Base-by-base conservation (phyloP, 2,113 vertebrate genomes). In the Stigmatopora argus region DNA sequence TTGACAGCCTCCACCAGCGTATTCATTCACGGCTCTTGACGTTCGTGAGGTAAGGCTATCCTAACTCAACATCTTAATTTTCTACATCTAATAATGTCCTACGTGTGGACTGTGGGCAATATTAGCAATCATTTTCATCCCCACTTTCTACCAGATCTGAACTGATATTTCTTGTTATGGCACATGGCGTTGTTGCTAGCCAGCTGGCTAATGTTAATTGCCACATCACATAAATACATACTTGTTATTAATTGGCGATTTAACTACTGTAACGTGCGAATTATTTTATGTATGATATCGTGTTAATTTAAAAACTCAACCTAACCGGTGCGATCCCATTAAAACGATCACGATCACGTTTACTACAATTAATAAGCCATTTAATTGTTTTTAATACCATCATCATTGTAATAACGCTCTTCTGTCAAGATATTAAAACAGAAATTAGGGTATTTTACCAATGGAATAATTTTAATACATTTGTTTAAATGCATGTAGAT, bases 101-200 rank as follows among this genome's bases (percentile, higher is more conserved):
- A n/a, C 2, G 4, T 1, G 51, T 48, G 15, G 5, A 3, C 3
- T n/a, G 3, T 21, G 4, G 1, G 26, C 9, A 0, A 5, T 6
- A 14, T 0, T 2, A 1, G 0, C 7, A 4, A 13, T 38, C 0
- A 2, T 0, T 2, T 19, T 18, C 3, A n/a, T 31, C 3, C 26
- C 12, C 19, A 10, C 2, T 26, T 60, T 14, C 3, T 12, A 26
- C 0, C 2, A 0, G 18, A 65, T 31, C 21, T 26, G 12, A 2
- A 18, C 52, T 3, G 7, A 15, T 38, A 35, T 23, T 1, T 14
- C 4, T 1, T 15, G 13, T 13, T 64, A 26, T 51, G 63, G 59
- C 84, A 79, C 80, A 85, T 86, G 75, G 72, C 45, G 67, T 6
- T 18, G 26, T 23, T 17, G 80, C 79, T 81, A 80, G 64, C 41